Base-by-base conservation (phyloP, 2,797 vertebrate species). In the Sebastes iracundus region DNA sequence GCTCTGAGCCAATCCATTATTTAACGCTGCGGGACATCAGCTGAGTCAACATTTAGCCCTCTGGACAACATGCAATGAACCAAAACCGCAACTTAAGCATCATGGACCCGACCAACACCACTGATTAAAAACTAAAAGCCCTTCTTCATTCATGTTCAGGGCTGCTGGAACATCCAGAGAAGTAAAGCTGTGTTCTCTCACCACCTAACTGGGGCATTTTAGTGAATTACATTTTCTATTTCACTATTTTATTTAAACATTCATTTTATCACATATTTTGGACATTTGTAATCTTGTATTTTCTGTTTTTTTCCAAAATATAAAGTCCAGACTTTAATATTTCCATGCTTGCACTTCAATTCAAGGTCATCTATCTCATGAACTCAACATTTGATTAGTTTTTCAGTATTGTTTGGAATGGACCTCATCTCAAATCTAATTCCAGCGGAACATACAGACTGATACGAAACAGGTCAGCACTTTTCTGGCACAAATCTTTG, bases 1-100 rank as follows among this genome's bases (percentile, higher is more conserved):
- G 86, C 78, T 78, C 75, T 53, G 87, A 85, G 80, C 64, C 69
- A 14, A 84, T 90, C 55, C 78, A 81, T 92, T 91, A 92, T 91
- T 92, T 70, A 77, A 77, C 70, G 53, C 10, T 42, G 32, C 64
- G 6, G 23, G 82, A 84, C 77, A 75, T 66, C 67, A 62, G 88
- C 87, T 87, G 88, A 85, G 78, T 92, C 87, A 82, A 80, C 81
- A 87, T 59, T 87, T 25, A 55, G 73, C 58, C 18, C 56, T 77
- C 52, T 30, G 77, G 68, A 53, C 80, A 58, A 88, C 86, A 88
- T 60, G 88, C 69, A 74, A 80, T 64, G 69, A 85, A 78, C 56
- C 67, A 68, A 80, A 87, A 83, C 38, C 53, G 33, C 80, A 72
- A 42, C 27, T 52, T 49, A 61, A 78, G 56, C 66, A 67, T 72